These are phyloP conservation scores for Condylostylus longicornis DNA, from an alignment of 1,140 invertebrate species.

Conservation along the genomic window DNA sequence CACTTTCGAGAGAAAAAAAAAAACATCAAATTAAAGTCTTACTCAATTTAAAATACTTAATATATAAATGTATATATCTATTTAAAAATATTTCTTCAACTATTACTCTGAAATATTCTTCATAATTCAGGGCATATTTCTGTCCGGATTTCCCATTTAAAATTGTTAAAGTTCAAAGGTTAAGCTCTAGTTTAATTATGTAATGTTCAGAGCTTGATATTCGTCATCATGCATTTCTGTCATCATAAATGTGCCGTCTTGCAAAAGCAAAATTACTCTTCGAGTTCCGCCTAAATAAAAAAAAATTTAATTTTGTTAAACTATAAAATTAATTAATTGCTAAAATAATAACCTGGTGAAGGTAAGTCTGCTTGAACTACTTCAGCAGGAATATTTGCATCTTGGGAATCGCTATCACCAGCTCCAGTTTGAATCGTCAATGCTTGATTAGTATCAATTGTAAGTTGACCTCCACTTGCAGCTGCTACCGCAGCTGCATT, in stretches of 20 bases:
- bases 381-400: slow-evolving; percentile 62
- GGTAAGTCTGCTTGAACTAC: slow-evolving; percentile 65
- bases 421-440: slow-evolving; percentile 32
- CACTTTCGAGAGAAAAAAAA: too few species aligned
- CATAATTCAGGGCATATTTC: too few species aligned
- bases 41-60: too few species aligned
- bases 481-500: slow-evolving; percentile 8
- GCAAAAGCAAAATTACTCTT: slow-evolving; percentile 59
- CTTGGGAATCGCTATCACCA: slow-evolving; percentile 37
- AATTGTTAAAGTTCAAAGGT: too few species aligned
- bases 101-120: too few species aligned
- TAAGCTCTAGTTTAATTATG: too few species aligned
- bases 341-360: slow-evolving; percentile 47
- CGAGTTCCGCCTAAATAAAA: slow-evolving; percentile 50
- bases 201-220: slow-evolving; percentile 49
- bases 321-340: neutral
- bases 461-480: slow-evolving; percentile 4
- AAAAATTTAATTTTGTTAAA: neutral
- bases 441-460: slow-evolving; percentile 15
- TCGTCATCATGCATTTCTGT: slow-evolving; percentile 72
- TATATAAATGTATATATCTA: too few species aligned
- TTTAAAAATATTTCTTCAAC: too few species aligned
- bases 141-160: too few species aligned
- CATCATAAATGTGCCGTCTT: slow-evolving; percentile 69
- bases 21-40: too few species aligned